Percentiles rank a stretch among this genome's conserved stretches.
These are phyloP conservation scores for Carposina sasakii DNA, from an alignment of 1,140 invertebrate genomes.

Conservation along the genomic window DNA sequence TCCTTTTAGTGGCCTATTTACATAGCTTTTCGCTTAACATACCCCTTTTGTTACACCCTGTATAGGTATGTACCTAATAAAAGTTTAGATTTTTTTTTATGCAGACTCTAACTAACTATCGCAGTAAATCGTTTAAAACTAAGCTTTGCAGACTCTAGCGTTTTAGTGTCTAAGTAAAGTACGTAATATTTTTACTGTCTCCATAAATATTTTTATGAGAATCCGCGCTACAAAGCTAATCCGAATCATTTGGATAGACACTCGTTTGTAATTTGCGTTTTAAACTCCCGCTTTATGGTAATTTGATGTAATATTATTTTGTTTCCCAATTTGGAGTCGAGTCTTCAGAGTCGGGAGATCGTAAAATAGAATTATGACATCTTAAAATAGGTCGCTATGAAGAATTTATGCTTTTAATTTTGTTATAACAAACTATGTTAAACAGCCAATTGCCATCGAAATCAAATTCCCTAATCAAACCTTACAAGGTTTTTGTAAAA, in stretches of 20 bases:
- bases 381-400: neutral
- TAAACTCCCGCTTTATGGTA: slow-evolving; percentile 25
- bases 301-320: slow-evolving; percentile 21
- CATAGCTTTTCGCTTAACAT: too few relatives aligned
- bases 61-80: neutral
- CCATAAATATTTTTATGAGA: slow-evolving; percentile 45
- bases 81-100: neutral
- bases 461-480: too few relatives aligned
- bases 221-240: slow-evolving; percentile 34
- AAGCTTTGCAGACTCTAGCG: neutral
- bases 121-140: neutral
- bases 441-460: too few relatives aligned
- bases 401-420: too few relatives aligned
- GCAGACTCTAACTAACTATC: neutral
- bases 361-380: neutral
- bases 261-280: slow-evolving; percentile 30
- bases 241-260: slow-evolving; percentile 36
- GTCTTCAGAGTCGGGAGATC: neutral
- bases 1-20: too few relatives aligned
- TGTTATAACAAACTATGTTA: too few relatives aligned
- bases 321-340: neutral
- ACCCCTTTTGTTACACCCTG: too few relatives aligned
- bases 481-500: too few relatives aligned
- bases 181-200: slow-evolving; percentile 4
- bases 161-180: neutral